Base-by-base conservation (phyloP, 2,113 vertebrate species). In the Lamprologus ornatipinnis region DNA sequence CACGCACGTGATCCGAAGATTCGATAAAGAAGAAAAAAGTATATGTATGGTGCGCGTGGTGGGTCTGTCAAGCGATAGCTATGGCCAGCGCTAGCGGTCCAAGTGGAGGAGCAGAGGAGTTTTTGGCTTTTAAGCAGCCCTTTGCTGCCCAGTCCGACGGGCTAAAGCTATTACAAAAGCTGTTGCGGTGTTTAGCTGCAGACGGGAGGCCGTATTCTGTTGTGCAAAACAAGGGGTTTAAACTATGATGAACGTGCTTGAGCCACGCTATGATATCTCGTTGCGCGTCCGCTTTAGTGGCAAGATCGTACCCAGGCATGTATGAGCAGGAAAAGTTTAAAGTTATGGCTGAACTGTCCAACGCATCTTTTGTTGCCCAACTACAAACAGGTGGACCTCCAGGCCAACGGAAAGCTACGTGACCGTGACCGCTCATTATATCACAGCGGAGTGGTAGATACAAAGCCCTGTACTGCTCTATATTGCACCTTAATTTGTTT, bases 271-370 rank as follows among this genome's bases (percentile, higher is more conserved):
- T 55, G 21, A 4, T 55, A 21, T 54, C n/a, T 0, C 0, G n/a
- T 53, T 54, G 0, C 11, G 0, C 6, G 4, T 55, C 53, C 2
- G 0, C 53, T 55, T 55, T 0, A 55, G 54, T 55, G 54, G 0
- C 54, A 55, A 0, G 54, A 55, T 55, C 2, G 2, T 55, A 55
- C 11, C 54, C 21, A 13, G 1, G 53, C 21, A 13, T 26, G 2
- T 7, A 26, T 55, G 11, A 55, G 53, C 54, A 55, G 54, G 54
- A 26, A 2, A 53, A 21, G 51, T 0, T 21, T 53, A 2, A 53
- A 53, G 9, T 53, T 54, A 54, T 54, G n/a, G n/a, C 51, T 54
- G 1, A 54, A 54, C 51, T 54, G 51, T 54, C 51, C 19, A 0
- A 11, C 0, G 10, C n/a, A 12, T 12, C 51, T 54, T 54, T 0